A percentile compares a stretch with the other conserved stretches of the same genome.
These are phyloP conservation scores for Thalassaphorura encarpata DNA, from an alignment of 1,140 invertebrate species.

Conservation along the genomic window DNA sequence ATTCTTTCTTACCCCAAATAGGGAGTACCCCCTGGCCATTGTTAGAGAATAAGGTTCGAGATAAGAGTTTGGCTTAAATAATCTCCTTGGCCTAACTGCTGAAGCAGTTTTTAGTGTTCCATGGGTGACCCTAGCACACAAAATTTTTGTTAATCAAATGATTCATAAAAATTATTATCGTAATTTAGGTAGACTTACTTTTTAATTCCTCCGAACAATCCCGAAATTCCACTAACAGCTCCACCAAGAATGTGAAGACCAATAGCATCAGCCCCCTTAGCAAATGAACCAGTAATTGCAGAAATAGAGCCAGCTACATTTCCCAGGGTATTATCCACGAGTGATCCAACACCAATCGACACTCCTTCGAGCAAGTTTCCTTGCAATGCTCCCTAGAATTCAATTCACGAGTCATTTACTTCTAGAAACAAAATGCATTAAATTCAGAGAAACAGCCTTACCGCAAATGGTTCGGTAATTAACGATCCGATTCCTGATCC, in stretches of 20 bases:
- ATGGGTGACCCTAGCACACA: too few species aligned
- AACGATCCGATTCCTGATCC: neutral
- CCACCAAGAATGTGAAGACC: neutral
- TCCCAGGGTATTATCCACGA: neutral
- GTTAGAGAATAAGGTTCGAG: too few species aligned
- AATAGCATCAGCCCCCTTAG: neutral
- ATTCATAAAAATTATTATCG: neutral
- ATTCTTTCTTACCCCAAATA: too few species aligned
- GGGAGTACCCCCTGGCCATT: too few species aligned
- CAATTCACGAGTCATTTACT: neutral
- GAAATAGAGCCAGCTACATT: neutral
- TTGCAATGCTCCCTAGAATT: neutral
- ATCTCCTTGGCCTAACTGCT: too few species aligned
- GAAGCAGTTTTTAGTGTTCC: too few species aligned
- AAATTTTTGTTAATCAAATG: neutral
- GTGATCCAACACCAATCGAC: neutral
- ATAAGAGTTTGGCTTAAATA: too few species aligned
- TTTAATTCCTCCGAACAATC: neutral
- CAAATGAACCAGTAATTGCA: neutral
- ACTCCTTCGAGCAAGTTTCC: neutral
- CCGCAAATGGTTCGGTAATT: neutral
- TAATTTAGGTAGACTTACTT: neutral
- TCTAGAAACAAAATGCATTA: neutral
- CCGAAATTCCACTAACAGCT: neutral
- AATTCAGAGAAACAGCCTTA: neutral